Base-by-base conservation (phyloP, 2,113 vertebrate genomes). In the Hemibagrus wyckioides region DNA sequence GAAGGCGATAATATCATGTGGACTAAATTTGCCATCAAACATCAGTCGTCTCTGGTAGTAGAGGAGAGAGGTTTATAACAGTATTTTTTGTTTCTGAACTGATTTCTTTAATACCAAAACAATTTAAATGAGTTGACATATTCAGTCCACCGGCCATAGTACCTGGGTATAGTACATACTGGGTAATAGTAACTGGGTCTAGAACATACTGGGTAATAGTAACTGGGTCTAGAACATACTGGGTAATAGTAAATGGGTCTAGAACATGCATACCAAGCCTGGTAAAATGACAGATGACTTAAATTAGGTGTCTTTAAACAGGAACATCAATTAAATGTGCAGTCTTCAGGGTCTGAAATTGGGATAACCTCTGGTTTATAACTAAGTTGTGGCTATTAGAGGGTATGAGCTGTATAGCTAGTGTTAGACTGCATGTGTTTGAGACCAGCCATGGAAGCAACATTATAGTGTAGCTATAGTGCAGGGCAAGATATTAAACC, bases 1-100 rank as follows among this genome's bases (percentile, higher is more conserved):
- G 48, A 30, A 87, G 44, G 39, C 25, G 80, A 87, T 87, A 41
- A 79, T 82, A 82, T 86, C 77, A 86, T 21, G 15, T 82, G 80
- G 75, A 86, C 57, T 67, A 86, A 80, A 80, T 33, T 33, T 77
- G 59, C 79, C 52, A 61, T 87, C 52, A 82, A 82, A 59, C 79
- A 56, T 86, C 75, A 33, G 84, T n/a, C 19, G 1, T 85, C 4
- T n/a, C 41, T 80, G 75, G 41, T 80, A 80, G 44, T 57, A 80
- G 59, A 21, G 44, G 59, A 67, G 30, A 86, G 75, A 65, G 71
- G 84, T 85, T 57, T 79, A n/a, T 52, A n/a, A 57, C n/a, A n/a
- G n/a, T n/a, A n/a, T n/a, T n/a, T 76, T 76, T 76, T 36, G 28
- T 50, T 85, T 39, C n/a, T 69, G 82, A 69, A 23, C 25, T 52